Evolutionary conservation across 1,140 invertebrate genomes (phyloP).

Genomic region (Bombus confusus): DNA sequence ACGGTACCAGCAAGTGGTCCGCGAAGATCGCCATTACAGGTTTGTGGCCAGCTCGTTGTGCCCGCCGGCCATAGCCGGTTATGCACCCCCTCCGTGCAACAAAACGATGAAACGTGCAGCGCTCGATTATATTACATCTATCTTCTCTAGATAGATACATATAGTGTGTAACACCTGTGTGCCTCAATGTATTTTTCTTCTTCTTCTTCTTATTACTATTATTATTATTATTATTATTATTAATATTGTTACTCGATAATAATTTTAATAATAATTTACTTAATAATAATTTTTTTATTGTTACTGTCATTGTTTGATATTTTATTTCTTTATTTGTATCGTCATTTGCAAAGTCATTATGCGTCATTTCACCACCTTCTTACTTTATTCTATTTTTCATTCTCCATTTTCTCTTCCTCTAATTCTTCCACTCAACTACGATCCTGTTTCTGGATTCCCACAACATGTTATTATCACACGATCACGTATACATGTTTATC

Average conservation of each 20-base stretch:
- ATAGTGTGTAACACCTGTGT: slow-evolving; percentile 54
- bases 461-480: background rate
- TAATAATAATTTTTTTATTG: too few relatives aligned
- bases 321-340: background rate
- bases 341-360: background rate
- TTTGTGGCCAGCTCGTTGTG: slow-evolving; percentile 85
- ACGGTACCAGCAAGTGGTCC: slow-evolving; percentile 99
- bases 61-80: slow-evolving; percentile 47
- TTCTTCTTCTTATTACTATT: background rate
- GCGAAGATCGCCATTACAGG: slow-evolving; percentile 99
- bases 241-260: too few relatives aligned
- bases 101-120: slow-evolving; percentile 50
- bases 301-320: too few relatives aligned
- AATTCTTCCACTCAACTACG: too few relatives aligned
- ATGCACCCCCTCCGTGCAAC: slow-evolving; percentile 52
- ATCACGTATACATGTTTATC: slow-evolving; percentile 7
- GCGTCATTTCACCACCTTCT: background rate
- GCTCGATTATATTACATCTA: slow-evolving; percentile 37
- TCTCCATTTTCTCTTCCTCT: too few relatives aligned
- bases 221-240: too few relatives aligned
- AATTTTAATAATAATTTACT: too few relatives aligned
- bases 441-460: too few relatives aligned
- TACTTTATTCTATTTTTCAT: background rate
- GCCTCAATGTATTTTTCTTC: slow-evolving; percentile 22
- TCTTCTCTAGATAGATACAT: slow-evolving; percentile 52